Percentiles rank a stretch among this genome's conserved stretches.
phyloP scores from a whole-genome alignment of 1,140 invertebrate species.

The Platyscapa corneri region DNA sequence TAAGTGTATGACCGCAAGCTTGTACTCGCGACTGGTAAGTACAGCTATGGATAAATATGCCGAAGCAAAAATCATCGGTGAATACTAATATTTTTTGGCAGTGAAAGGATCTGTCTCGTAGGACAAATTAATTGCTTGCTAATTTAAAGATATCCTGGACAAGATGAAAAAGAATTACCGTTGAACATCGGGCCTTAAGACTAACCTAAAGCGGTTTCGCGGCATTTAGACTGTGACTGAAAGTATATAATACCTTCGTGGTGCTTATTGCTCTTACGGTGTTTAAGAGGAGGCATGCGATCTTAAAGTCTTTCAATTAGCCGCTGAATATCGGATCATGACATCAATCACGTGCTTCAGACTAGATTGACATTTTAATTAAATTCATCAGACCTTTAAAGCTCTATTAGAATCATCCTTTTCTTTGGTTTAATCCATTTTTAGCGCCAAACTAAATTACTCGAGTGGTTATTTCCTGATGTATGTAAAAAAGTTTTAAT shows the following conservation, averaged over 20 bases:
- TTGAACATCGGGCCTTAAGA: constrained; percentile 56
- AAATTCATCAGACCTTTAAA: neutral
- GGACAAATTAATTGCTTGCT: constrained; percentile 37
- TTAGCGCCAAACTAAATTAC: no score
- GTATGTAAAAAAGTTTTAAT: no score
- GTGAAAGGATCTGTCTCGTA: constrained; percentile 19
- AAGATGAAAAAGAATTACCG: constrained; percentile 31
- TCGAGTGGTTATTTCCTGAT: no score
- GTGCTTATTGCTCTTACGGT: constrained; percentile 55
- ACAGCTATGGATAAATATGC: neutral
- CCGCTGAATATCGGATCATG: neutral
- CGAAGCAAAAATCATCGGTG: neutral
- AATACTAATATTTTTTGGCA: neutral
- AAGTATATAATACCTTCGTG: constrained; percentile 56
- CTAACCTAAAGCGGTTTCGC: constrained; percentile 60
- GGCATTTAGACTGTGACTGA: constrained; percentile 69
- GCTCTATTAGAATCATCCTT: no score
- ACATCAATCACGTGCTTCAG: neutral
- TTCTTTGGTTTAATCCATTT: no score
- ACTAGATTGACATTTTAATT: constrained; percentile 13
- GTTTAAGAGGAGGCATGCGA: constrained; percentile 27
- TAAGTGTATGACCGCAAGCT: neutral
- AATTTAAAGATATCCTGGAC: constrained; percentile 26
- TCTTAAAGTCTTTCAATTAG: constrained; percentile 68
- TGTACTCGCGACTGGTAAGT: neutral